Conservation (phyloP, 2,888 invertebrate species). For the Megalurothrips usitatus region DNA sequence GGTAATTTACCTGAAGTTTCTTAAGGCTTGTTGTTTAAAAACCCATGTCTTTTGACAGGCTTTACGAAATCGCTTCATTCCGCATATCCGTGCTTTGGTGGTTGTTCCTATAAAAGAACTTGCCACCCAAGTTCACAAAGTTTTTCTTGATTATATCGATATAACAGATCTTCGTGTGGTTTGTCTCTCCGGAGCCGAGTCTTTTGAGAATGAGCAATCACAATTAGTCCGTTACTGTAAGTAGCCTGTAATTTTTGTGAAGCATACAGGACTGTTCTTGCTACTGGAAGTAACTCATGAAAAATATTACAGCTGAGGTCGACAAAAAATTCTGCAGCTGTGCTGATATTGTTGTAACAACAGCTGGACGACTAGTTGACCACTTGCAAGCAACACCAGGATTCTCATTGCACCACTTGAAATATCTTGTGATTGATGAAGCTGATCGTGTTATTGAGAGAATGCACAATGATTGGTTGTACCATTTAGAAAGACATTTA, state of each 20-base stretch:
- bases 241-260: slow-evolving; percentile 41
- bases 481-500: slow-evolving; percentile 69
- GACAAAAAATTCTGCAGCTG: slow-evolving; percentile 57
- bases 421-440: slow-evolving; percentile 90
- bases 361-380: slow-evolving; percentile 88
- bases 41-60: slow-evolving; percentile 46
- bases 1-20: too few species aligned
- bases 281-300: not conserved
- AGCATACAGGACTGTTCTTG: too few species aligned
- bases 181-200: slow-evolving; percentile 34
- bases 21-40: too few species aligned
- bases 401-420: slow-evolving; percentile 64
- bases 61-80: slow-evolving; percentile 57
- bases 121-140: slow-evolving; percentile 81
- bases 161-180: slow-evolving; percentile 64
- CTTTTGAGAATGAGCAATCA: slow-evolving; percentile 45
- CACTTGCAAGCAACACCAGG: slow-evolving; percentile 81
- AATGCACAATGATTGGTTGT: slow-evolving; percentile 86
- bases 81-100: slow-evolving; percentile 74
- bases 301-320: slow-evolving; percentile 45
- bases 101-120: slow-evolving; percentile 90
- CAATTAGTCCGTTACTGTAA: slow-evolving; percentile 55
- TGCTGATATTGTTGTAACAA: slow-evolving; percentile 84
- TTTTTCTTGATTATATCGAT: slow-evolving; percentile 67
- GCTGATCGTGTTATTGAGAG: slow-evolving; percentile 93